Conservation (phyloP, 2,113 vertebrate species). For the Macroglossus sobrinus region DNA sequence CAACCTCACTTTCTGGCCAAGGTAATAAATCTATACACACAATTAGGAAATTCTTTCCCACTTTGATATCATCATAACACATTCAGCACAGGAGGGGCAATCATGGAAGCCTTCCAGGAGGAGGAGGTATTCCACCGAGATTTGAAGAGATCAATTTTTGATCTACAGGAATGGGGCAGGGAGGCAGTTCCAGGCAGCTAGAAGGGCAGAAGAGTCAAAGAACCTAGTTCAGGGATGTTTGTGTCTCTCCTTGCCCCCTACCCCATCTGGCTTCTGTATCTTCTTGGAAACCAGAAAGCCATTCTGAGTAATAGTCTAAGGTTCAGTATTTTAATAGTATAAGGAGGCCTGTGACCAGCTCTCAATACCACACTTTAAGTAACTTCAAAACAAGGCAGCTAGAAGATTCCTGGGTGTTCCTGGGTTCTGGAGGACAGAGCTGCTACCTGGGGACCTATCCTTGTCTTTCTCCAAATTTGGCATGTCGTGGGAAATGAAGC, state of each 20-base stretch:
- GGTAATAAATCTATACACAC: background rate
- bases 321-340: background rate
- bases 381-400: background rate
- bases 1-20: background rate
- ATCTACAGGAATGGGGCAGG: background rate
- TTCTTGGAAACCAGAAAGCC: background rate
- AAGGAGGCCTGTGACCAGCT: background rate
- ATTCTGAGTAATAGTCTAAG: background rate
- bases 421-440: background rate
- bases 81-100: background rate
- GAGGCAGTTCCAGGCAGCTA: background rate
- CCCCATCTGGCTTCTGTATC: background rate
- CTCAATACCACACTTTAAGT: background rate
- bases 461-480: background rate
- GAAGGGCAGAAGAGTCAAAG: background rate
- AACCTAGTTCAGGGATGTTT: background rate
- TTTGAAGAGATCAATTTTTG: background rate
- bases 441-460: background rate
- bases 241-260: background rate
- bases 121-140: background rate
- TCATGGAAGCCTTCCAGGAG: background rate
- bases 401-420: background rate
- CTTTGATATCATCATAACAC: background rate
- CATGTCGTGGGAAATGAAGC: background rate
- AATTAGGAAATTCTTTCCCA: background rate